Evolutionary conservation across 2,888 invertebrate genomes (phyloP).

Genomic region (Drosophila parthenogenetica): DNA sequence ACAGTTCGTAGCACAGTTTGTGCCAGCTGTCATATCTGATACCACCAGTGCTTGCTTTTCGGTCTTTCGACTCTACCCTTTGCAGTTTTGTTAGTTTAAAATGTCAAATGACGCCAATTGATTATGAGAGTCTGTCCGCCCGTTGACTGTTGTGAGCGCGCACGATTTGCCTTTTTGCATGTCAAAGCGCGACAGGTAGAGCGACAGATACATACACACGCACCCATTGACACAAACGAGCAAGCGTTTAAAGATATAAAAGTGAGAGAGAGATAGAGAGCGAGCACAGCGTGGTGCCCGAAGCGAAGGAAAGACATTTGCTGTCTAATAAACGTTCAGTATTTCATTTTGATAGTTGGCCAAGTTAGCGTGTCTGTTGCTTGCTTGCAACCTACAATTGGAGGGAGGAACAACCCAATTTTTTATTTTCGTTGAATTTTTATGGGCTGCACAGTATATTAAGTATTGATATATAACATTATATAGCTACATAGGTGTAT

Average conservation of each 20-base stretch:
- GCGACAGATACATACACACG: slow-evolving; percentile 33
- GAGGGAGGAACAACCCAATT: slow-evolving; percentile 59
- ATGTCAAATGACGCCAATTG: slow-evolving; percentile 81
- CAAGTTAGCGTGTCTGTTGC: slow-evolving; percentile 68
- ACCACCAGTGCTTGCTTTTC: slow-evolving; percentile 15
- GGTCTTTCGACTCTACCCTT: slow-evolving; percentile 33
- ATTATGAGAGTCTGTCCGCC: slow-evolving; percentile 68
- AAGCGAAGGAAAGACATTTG: slow-evolving; percentile 64
- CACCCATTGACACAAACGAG: background rate
- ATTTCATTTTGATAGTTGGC: slow-evolving; percentile 60
- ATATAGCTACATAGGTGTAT: slow-evolving; percentile 31
- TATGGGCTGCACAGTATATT: slow-evolving; percentile 41
- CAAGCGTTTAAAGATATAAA: too few relatives aligned
- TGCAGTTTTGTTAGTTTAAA: slow-evolving; percentile 65
- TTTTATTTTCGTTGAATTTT: slow-evolving; percentile 42
- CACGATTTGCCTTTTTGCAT: slow-evolving; percentile 75
- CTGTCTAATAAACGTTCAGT: slow-evolving; percentile 76
- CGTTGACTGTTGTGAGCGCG: slow-evolving; percentile 37
- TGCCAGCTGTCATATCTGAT: slow-evolving; percentile 60
- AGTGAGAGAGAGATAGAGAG: background rate
- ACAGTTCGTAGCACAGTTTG: slow-evolving; percentile 46
- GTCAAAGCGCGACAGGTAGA: slow-evolving; percentile 75
- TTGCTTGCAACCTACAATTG: slow-evolving; percentile 46
- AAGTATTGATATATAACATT: slow-evolving; percentile 24
- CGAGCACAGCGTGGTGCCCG: background rate